These are phyloP conservation scores for Heliconius ethilla DNA, from an alignment of 2,888 invertebrate species.

Conservation along the genomic window DNA sequence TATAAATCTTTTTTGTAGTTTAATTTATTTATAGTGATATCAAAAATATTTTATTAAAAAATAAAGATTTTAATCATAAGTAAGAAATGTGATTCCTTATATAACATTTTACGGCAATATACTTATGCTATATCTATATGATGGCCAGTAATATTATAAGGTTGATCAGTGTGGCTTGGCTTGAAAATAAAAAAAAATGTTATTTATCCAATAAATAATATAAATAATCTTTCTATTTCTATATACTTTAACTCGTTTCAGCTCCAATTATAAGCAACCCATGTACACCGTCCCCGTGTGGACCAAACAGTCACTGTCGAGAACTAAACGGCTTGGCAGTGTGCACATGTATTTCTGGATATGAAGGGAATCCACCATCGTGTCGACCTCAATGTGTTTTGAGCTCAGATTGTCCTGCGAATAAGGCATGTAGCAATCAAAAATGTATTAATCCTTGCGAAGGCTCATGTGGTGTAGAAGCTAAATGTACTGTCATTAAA, in stretches of 20 bases:
- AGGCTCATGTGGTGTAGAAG: slow-evolving; percentile 88
- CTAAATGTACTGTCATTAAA: slow-evolving; percentile 87
- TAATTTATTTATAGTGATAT: too few relatives aligned
- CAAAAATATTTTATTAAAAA: too few relatives aligned
- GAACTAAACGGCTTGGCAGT: slow-evolving; percentile 85
- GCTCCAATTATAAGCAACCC: slow-evolving; percentile 80
- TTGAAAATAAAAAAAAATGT: too few relatives aligned
- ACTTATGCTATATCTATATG: too few relatives aligned
- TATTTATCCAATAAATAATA: too few relatives aligned
- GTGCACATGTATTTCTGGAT: slow-evolving; percentile 87
- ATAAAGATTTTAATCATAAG: too few relatives aligned
- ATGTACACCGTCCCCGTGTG: slow-evolving; percentile 88
- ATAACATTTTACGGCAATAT: too few relatives aligned
- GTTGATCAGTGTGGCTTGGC: too few relatives aligned
- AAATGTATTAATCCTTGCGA: slow-evolving; percentile 88
- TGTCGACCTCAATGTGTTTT: slow-evolving; percentile 90
- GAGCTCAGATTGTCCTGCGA: slow-evolving; percentile 87
- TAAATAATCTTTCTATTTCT: not conserved
- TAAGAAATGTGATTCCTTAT: too few relatives aligned
- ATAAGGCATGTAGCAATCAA: slow-evolving; percentile 88
- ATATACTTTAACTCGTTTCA: slow-evolving; percentile 48
- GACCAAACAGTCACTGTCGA: slow-evolving; percentile 87
- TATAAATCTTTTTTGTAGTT: too few relatives aligned
- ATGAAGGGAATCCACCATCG: slow-evolving; percentile 87
- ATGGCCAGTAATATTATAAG: too few relatives aligned